Percentiles rank a stretch among this genome's conserved stretches.
phyloP scores from a whole-genome alignment of 2,888 invertebrate genomes.

The Odontocerum albicorne region DNA sequence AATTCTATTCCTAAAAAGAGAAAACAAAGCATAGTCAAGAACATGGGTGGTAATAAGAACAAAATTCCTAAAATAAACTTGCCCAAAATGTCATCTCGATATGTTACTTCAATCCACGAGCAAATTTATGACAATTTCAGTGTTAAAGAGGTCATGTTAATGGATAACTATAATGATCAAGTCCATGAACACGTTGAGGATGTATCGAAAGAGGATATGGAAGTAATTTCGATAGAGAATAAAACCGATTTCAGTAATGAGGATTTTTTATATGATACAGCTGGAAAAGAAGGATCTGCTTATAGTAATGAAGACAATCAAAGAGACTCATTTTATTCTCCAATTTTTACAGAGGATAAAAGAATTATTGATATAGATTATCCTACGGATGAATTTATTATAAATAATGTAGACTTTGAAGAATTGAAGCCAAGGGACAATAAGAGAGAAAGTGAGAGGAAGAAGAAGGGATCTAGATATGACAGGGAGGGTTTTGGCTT shows the following conservation, averaged over 20 bases:
- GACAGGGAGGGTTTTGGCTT: constrained; percentile 59
- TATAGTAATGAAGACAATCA: not conserved
- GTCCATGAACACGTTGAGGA: not conserved
- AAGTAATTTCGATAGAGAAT: constrained; percentile 13
- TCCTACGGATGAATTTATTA: constrained; percentile 11
- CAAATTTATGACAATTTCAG: constrained; percentile 10
- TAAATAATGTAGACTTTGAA: constrained; percentile 15
- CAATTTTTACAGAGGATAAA: constrained; percentile 26
- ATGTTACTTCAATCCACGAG: not conserved
- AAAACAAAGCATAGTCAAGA: constrained; percentile 1
- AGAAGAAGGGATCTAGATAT: constrained; percentile 34
- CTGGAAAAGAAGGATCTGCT: not conserved
- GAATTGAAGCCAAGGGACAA: constrained; percentile 13
- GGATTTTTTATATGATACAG: constrained; percentile 25
- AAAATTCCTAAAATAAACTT: constrained; percentile 12
- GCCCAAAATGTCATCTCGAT: not conserved
- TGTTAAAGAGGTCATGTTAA: constrained; percentile 17
- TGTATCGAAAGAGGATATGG: constrained; percentile 1
- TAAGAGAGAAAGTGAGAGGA: constrained; percentile 36
- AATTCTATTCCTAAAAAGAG: constrained; percentile 1
- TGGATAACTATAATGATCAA: constrained; percentile 5
- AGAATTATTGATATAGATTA: not conserved
- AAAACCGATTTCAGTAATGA: constrained; percentile 1
- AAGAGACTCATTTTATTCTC: constrained; percentile 32
- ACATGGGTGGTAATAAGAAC: not conserved